phyloP scores from a whole-genome alignment of 2,113 vertebrate species.

The Rousettus leschenaultii region DNA sequence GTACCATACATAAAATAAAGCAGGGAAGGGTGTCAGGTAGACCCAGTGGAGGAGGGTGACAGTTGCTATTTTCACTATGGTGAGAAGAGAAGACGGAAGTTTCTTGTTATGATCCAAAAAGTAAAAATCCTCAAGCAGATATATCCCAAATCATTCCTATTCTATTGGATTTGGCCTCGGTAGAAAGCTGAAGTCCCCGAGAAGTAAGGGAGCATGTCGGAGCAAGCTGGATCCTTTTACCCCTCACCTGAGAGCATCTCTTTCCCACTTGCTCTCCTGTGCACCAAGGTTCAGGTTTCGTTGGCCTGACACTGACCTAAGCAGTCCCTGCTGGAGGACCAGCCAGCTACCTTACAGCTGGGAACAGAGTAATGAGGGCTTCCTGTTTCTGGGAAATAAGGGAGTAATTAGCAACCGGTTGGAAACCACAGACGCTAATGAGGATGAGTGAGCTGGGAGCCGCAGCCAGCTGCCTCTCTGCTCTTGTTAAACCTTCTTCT shows the following conservation, averaged over 20 bases:
- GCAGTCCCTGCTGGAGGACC: not conserved
- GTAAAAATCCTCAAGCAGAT: not conserved
- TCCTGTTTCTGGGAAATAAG: conserved; percentile 38
- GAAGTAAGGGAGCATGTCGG: not conserved
- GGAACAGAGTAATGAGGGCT: not conserved
- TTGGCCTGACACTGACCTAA: not conserved
- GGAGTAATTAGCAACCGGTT: conserved; percentile 45
- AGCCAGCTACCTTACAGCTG: not conserved
- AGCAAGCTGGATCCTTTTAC: not conserved
- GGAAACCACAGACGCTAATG: conserved; percentile 54
- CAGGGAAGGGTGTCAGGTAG: not conserved
- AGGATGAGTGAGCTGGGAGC: conserved; percentile 11
- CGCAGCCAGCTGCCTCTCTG: not conserved
- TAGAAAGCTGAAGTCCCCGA: not conserved
- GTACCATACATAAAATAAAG: not conserved
- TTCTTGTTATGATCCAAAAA: not conserved
- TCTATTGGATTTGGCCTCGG: not conserved
- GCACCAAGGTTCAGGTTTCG: not conserved
- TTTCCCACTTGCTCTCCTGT: not conserved
- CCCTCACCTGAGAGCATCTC: no score
- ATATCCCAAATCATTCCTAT: not conserved
- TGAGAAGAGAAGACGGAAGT: not conserved
- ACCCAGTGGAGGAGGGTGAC: not conserved
- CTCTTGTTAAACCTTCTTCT: conserved; percentile 18
- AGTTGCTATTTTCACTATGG: not conserved